phyloP scores from a whole-genome alignment of 2,888 invertebrate species.

The Phalera bucephala region DNA sequence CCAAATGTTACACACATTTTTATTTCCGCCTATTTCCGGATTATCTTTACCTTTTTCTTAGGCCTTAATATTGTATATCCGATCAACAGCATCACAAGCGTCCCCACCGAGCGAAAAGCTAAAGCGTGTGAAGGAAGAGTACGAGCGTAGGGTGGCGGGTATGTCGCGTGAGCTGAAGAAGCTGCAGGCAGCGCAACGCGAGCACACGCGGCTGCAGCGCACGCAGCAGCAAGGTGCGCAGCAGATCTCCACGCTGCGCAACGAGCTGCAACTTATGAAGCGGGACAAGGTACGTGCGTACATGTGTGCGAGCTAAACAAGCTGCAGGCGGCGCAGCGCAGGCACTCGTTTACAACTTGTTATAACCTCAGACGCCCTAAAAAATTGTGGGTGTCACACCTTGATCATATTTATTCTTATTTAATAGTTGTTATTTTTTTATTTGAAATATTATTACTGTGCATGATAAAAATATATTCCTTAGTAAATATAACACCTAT shows the following conservation, averaged over 20 bases:
- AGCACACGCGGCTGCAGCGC: constrained; percentile 92
- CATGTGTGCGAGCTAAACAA: constrained; percentile 85
- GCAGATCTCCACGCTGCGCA: constrained; percentile 90
- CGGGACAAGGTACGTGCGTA: constrained; percentile 88
- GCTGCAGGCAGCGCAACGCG: constrained; percentile 93
- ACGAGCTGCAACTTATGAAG: constrained; percentile 93
- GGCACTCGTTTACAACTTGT: too few relatives aligned
- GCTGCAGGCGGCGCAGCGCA: constrained; percentile 93
- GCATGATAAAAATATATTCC: too few relatives aligned
- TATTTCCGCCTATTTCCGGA: too few relatives aligned
- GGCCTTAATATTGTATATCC: not conserved
- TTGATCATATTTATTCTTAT: too few relatives aligned
- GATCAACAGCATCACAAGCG: constrained; percentile 67
- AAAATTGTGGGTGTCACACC: too few relatives aligned
- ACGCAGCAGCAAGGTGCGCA: constrained; percentile 96
- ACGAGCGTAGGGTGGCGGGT: constrained; percentile 91
- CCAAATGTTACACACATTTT: too few relatives aligned
- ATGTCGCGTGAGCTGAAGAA: constrained; percentile 92
- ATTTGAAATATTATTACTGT: too few relatives aligned
- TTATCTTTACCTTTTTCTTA: too few relatives aligned
- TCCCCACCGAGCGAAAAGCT: constrained; percentile 87
- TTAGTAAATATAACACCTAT: too few relatives aligned
- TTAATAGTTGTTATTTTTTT: too few relatives aligned
- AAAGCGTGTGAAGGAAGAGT: constrained; percentile 93
- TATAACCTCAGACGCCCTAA: too few relatives aligned